These are phyloP conservation scores for Lasaia peninsularis DNA, from an alignment of 1,140 invertebrate species.

Conservation along the genomic window DNA sequence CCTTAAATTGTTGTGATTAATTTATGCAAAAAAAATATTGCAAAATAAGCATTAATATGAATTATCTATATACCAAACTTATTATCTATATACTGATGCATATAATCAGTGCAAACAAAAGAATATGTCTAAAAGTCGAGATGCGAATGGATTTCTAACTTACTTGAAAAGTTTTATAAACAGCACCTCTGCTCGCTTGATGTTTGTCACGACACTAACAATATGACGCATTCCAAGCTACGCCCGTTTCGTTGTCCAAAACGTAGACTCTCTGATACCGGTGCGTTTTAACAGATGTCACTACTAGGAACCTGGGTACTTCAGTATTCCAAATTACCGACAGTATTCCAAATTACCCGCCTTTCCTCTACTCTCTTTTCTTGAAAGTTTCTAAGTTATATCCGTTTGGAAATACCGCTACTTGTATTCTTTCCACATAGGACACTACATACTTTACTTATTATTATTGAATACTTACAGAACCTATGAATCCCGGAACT, in stretches of 20 bases:
- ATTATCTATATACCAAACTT: too few relatives aligned
- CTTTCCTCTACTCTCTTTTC: too few relatives aligned
- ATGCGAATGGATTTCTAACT: background rate
- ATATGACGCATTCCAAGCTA: background rate
- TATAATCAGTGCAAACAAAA: background rate
- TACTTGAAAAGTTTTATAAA: background rate
- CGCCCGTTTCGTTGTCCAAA: background rate
- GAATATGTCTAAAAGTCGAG: background rate
- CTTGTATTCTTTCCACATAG: too few relatives aligned
- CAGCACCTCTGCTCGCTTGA: background rate
- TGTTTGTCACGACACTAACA: background rate
- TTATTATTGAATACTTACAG: too few relatives aligned
- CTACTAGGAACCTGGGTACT: background rate
- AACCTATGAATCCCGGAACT: conserved; percentile 74
- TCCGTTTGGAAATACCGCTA: too few relatives aligned
- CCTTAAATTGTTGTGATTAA: background rate
- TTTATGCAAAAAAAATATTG: background rate
- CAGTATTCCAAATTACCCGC: too few relatives aligned
- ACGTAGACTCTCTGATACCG: background rate
- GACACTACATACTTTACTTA: too few relatives aligned
- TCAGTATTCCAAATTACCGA: background rate
- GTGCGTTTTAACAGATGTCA: background rate
- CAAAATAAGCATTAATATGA: background rate
- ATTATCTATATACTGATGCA: background rate
- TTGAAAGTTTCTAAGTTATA: too few relatives aligned